A percentile compares a stretch with the other conserved stretches of the same genome.
These are phyloP conservation scores for Mamestra brassicae DNA, from an alignment of 2,888 invertebrate species.

Conservation along the genomic window DNA sequence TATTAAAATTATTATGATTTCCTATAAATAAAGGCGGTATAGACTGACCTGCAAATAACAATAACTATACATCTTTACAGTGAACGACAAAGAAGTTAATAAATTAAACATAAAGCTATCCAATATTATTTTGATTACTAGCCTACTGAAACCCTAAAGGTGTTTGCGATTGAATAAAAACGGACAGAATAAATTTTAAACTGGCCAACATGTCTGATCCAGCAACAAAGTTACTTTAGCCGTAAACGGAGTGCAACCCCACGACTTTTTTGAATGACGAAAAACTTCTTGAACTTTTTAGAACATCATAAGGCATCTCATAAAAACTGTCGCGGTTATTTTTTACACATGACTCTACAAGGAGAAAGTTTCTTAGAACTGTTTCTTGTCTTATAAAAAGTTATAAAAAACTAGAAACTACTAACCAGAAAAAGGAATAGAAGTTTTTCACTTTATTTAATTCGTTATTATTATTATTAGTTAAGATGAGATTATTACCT, in stretches of 20 bases:
- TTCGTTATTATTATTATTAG: neutral
- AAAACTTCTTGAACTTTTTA: slow-evolving; percentile 80
- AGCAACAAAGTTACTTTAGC: slow-evolving; percentile 56
- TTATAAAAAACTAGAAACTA: slow-evolving; percentile 1
- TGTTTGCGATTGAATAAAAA: slow-evolving; percentile 57
- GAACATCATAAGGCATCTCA: slow-evolving; percentile 80
- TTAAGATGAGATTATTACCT: no score
- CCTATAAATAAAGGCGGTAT: slow-evolving; percentile 9
- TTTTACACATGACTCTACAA: slow-evolving; percentile 77
- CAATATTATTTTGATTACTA: slow-evolving; percentile 59
- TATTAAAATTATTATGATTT: slow-evolving; percentile 14
- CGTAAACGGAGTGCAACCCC: slow-evolving; percentile 71
- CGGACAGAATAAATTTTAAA: slow-evolving; percentile 42
- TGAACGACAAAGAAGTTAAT: slow-evolving; percentile 41
- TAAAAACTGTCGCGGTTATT: slow-evolving; percentile 82
- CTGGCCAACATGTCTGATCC: slow-evolving; percentile 57
- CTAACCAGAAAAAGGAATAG: neutral
- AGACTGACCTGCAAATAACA: slow-evolving; percentile 5
- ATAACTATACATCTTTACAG: slow-evolving; percentile 13
- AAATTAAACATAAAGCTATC: slow-evolving; percentile 46
- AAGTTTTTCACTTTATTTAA: neutral
- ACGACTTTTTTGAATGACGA: slow-evolving; percentile 78
- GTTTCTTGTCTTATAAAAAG: neutral
- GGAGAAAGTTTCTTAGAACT: slow-evolving; percentile 73
- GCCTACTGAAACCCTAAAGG: slow-evolving; percentile 56